phyloP scores from a whole-genome alignment of 2,797 vertebrate species.

The Cottoperca gobio region DNA sequence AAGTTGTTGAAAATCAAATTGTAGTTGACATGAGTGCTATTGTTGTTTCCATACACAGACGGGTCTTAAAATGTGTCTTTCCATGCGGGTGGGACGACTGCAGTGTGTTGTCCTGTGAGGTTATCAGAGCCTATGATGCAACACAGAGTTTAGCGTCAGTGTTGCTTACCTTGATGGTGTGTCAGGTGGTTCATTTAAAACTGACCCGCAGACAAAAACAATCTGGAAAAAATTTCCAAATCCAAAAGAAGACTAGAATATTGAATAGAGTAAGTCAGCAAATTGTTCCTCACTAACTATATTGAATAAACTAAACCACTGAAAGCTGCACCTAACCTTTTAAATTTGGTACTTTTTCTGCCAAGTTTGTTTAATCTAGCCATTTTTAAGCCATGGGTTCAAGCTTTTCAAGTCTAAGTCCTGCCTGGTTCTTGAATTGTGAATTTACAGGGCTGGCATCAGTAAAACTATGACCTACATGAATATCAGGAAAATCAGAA shows the following conservation, averaged over 20 bases:
- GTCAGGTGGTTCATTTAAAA: neutral
- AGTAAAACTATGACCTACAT: neutral
- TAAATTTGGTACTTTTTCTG: neutral
- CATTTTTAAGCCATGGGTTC: neutral
- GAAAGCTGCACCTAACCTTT: neutral
- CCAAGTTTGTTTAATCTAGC: neutral
- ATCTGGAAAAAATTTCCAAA: neutral
- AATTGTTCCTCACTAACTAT: neutral
- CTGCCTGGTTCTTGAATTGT: neutral
- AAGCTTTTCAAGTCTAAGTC: neutral
- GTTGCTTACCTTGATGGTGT: neutral
- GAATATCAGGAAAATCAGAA: neutral
- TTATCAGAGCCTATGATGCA: neutral
- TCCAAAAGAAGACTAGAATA: neutral
- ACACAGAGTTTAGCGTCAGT: neutral
- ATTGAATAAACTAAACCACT: neutral
- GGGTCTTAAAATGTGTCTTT: too few species aligned
- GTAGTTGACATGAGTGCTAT: neutral
- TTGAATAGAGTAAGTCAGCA: constrained; percentile 3
- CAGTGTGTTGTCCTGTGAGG: neutral
- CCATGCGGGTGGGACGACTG: neutral
- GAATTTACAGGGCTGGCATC: too few species aligned
- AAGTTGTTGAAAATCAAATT: neutral
- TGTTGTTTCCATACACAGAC: neutral
- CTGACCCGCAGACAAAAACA: neutral